A percentile compares a stretch with the other conserved stretches of the same genome.
Evolutionary conservation across 2,888 invertebrate species (phyloP).

Genomic region (Sabatieria punctata): DNA sequence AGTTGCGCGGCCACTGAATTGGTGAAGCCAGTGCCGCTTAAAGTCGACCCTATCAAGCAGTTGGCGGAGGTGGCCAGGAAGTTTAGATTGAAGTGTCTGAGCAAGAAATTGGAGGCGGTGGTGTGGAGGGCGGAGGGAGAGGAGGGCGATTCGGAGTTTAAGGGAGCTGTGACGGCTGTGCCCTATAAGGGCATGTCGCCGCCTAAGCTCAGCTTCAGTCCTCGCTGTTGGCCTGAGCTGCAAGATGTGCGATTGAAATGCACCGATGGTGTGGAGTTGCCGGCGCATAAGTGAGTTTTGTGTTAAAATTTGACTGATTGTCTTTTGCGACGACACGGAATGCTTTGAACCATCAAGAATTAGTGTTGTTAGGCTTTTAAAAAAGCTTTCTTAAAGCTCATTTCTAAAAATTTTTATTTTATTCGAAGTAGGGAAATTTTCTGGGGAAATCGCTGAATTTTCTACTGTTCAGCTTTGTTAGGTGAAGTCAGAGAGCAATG

Average conservation of each 20-base stretch:
- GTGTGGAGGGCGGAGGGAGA: not conserved
- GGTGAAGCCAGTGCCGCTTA: not conserved
- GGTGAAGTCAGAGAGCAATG: too few relatives aligned
- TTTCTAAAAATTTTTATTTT: too few relatives aligned
- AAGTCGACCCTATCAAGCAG: not conserved
- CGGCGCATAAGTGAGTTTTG: conserved; percentile 64
- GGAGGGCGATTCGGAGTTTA: not conserved
- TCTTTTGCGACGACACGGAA: too few relatives aligned
- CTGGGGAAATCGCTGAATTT: too few relatives aligned
- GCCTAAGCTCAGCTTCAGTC: not conserved
- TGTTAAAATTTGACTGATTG: too few relatives aligned
- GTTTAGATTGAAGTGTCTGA: not conserved
- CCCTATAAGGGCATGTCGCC: not conserved
- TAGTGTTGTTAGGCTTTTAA: too few relatives aligned
- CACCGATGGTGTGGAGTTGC: conserved; percentile 30
- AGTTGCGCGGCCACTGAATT: not conserved
- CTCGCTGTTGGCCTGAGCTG: not conserved
- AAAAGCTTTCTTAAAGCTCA: too few relatives aligned
- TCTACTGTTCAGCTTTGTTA: too few relatives aligned
- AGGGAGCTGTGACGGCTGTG: not conserved
- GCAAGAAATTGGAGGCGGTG: not conserved
- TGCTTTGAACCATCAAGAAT: too few relatives aligned
- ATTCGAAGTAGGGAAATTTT: too few relatives aligned
- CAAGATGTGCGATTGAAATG: not conserved
- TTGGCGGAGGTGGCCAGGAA: not conserved